A percentile compares a stretch with the other conserved stretches of the same genome.
phyloP scores from a whole-genome alignment of 2,888 invertebrate genomes.

The Caenorhabditis panamensis region DNA sequence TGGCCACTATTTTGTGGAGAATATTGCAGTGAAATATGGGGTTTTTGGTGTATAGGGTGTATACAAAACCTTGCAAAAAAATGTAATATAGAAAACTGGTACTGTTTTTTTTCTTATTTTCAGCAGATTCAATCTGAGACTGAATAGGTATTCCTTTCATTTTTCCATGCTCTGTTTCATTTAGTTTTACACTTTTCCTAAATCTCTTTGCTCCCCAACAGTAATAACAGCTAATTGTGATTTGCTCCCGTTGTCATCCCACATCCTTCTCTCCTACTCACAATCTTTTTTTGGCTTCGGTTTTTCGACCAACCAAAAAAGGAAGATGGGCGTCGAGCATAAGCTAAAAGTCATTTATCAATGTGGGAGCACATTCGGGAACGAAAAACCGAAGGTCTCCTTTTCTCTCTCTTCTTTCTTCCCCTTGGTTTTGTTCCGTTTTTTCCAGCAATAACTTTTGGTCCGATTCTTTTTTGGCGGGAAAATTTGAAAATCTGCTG shows the following conservation, averaged over 20 bases:
- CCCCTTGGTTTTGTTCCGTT: constrained; percentile 13
- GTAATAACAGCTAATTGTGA: background rate
- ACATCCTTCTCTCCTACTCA: background rate
- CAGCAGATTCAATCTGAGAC: too few relatives aligned
- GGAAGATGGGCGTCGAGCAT: constrained; percentile 18
- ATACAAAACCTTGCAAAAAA: too few relatives aligned
- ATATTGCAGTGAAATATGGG: too few relatives aligned
- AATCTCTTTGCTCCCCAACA: too few relatives aligned
- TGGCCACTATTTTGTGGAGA: background rate
- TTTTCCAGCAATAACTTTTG: constrained; percentile 6
- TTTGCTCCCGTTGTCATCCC: background rate
- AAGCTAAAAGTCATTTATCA: constrained; percentile 62
- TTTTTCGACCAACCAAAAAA: constrained; percentile 19
- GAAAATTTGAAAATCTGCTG: constrained; percentile 27
- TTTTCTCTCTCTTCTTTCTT: constrained; percentile 12
- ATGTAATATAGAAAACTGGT: too few relatives aligned
- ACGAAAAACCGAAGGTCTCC: constrained; percentile 2
- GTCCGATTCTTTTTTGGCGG: background rate
- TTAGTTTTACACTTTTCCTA: too few relatives aligned
- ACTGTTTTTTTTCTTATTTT: too few relatives aligned
- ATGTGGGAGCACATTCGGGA: constrained; percentile 55
- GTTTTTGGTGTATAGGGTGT: too few relatives aligned
- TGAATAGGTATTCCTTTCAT: too few relatives aligned
- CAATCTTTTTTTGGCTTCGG: constrained; percentile 1
- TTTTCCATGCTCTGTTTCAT: too few relatives aligned